Evolutionary conservation across 2,113 vertebrate genomes (phyloP), one percentile per base, ranked within the genome.

Genomic region (Axis porcinus): DNA sequence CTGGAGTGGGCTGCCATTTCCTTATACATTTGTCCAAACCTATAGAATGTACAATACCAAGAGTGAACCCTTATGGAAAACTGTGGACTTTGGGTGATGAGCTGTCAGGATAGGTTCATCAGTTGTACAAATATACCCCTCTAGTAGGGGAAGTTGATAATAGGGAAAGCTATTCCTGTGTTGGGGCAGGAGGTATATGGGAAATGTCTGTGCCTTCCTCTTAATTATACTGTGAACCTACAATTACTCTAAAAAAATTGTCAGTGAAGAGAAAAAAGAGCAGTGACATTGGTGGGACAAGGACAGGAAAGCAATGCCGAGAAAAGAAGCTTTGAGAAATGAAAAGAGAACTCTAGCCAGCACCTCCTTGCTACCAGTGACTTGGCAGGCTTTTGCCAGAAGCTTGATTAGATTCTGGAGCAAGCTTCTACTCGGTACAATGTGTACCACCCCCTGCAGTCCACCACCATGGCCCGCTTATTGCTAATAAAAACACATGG

Each of bases 241-340:
- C 45, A 74, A n/a, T 70, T 40, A 11, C 30, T 58, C 58, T 43
- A 30, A 89, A 78, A 43, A 52, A 36, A 36, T 14, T 88, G 36
- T 11, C 36, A 85, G 52, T 89, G 21, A 43, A 93, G 84, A 96
- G 62, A 6, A 92, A 55, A 89, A 23, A 23, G 28, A 83, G 54
- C 21, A 60, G 1, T 45, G 45, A 7, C 45, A 3, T 27, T 23
- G 30, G 47, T n/a, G 12, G 7, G 21, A 19, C 21, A 50, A 70
- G 23, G 43, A 33, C 6, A 14, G 19, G 27, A 25, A 2, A 33
- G 1, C 19, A 43, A 76, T 8, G 36, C 36, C 1, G 23, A 86
- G 43, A n/a, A 55, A 47, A 36, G 19, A 25, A 64, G 1, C 15
- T 11, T 1, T 6, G 3, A 12, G 67, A 64, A 55, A 13, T 0